phyloP scores from a whole-genome alignment of 2,888 invertebrate species.

The Nephrotoma guestfalica region DNA sequence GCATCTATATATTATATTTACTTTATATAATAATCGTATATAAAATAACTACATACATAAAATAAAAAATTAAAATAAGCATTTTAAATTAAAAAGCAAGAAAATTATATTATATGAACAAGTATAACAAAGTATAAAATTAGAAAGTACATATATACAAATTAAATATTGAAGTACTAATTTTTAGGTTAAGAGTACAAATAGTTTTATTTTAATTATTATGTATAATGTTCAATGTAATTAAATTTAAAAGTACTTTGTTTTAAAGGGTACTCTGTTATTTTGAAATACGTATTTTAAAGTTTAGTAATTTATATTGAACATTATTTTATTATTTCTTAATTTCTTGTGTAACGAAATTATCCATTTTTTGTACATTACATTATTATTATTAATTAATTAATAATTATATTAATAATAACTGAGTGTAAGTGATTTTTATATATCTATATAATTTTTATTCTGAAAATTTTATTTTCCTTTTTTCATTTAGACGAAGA shows the following conservation, averaged over 20 bases:
- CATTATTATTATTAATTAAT: neutral
- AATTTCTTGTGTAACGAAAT: neutral
- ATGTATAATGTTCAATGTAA: neutral
- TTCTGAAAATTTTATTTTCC: neutral
- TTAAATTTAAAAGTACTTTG: neutral
- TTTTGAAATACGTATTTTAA: neutral
- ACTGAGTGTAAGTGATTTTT: neutral
- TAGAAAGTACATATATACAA: neutral
- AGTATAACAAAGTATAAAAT: neutral
- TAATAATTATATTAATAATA: neutral
- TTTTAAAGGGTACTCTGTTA: neutral
- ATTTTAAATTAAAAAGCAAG: neutral
- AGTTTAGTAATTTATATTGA: neutral
- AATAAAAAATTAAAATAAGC: neutral
- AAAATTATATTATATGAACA: neutral
- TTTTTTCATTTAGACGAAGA: neutral
- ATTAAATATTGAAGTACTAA: neutral
- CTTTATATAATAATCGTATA: neutral
- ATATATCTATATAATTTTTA: neutral
- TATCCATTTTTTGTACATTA: neutral
- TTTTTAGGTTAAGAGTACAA: neutral
- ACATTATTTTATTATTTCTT: neutral
- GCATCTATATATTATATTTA: neutral
- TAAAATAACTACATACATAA: neutral
- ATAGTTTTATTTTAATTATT: neutral